Base-by-base conservation (phyloP, 1,140 invertebrate genomes). In the Riptortus pedestris region DNA sequence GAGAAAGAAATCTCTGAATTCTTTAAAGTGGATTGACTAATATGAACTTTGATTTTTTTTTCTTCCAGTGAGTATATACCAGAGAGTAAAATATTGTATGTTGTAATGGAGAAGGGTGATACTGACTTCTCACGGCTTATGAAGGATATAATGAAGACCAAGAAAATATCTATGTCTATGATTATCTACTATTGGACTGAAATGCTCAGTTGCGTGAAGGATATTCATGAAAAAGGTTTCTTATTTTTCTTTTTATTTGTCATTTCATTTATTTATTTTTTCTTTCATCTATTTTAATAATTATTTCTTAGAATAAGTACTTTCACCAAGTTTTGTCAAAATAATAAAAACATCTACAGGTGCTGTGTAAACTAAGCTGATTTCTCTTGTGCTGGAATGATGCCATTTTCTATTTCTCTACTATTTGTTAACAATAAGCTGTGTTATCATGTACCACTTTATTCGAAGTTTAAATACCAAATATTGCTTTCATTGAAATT, bases 101-200 rank as follows among this genome's bases (percentile, higher is more conserved):
- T 97, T 61, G 85, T 98, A 2, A 85, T 98, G 85, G 96, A 98
- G 77, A 86, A 86, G 71, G 95, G 96, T 0, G 91, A 94, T 67
- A 86, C 83, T 16, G 95, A 98, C 78, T 79, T 98, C 59, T 85
- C 86, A 61, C 79, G 80, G 67, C 81, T 91, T 33, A 75, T 95
- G n/a, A 83, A 83, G 69, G 78, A 78, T 55, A 79, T 81, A 51
- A 74, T 77, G 5, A 75, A 52, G 80, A 80, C 63, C 74, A 82
- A 59, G 75, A 78, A 68, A 73, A 81, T 71, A 70, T 89, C 69
- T 79, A 84, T 68, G 72, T 83, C 38, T 78, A 85, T 73, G 68
- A 85, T 89, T 72, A 80, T 90, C 68, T 91, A 87, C 74, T 96
- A 93, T 78, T 97, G 94, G 90, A 83, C 85, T 69, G 88, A 95